Percentiles rank a stretch among this genome's conserved stretches.
Conservation (phyloP, 2,888 invertebrate species). For the Hypomecis atomaria region DNA sequence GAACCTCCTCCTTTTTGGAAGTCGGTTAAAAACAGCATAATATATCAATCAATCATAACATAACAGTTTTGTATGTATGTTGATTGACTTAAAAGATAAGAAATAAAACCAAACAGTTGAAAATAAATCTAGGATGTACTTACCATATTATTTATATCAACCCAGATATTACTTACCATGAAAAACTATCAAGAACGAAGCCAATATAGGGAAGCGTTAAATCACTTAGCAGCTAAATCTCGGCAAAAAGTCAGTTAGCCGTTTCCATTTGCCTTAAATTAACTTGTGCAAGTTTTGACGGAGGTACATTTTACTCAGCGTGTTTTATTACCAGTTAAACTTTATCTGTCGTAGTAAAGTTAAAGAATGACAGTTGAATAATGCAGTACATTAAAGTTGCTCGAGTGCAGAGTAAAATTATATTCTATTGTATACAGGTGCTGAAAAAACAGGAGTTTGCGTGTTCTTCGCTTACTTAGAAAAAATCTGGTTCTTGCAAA, state of each 20-base stretch:
- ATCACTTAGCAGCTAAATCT: slow-evolving; percentile 27
- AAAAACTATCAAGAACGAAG: slow-evolving; percentile 2
- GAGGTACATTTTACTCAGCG: slow-evolving; percentile 45
- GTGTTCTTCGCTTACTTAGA: slow-evolving; percentile 6
- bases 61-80: no score
- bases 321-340: slow-evolving; percentile 43
- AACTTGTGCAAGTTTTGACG: slow-evolving; percentile 44
- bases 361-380: slow-evolving; percentile 45
- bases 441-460: slow-evolving; percentile 20
- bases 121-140: not conserved
- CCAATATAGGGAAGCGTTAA: slow-evolving; percentile 1
- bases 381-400: slow-evolving; percentile 38
- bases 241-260: slow-evolving; percentile 41
- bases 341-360: slow-evolving; percentile 38
- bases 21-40: no score
- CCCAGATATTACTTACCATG: no score
- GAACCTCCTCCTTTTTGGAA: no score
- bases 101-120: not conserved
- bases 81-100: no score
- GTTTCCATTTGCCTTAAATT: slow-evolving; percentile 44
- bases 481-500: slow-evolving; percentile 2
- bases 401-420: slow-evolving; percentile 19
- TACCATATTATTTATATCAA: not conserved
- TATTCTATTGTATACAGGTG: slow-evolving; percentile 25
- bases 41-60: no score